A percentile compares a stretch with the other conserved stretches of the same genome.
phyloP scores from a whole-genome alignment of 1,140 invertebrate genomes.

The Eumaeus atala region DNA sequence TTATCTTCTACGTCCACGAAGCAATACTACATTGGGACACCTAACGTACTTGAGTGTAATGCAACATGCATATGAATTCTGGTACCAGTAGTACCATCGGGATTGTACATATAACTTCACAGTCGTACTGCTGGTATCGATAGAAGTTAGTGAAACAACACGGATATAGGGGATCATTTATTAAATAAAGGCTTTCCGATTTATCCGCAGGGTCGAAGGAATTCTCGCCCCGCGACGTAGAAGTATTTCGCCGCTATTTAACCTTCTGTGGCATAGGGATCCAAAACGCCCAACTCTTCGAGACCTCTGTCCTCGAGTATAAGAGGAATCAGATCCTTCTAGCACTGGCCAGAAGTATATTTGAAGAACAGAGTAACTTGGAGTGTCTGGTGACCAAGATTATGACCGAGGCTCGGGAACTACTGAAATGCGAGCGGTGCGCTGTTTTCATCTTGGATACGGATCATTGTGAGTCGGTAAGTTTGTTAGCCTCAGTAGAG shows the following conservation, averaged over 20 bases:
- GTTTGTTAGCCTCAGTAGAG: conserved; percentile 23
- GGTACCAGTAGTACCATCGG: no score
- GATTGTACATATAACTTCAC: no score
- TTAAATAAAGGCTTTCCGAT: neutral
- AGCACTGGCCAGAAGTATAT: conserved; percentile 90
- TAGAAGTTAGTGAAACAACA: no score
- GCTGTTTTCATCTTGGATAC: conserved; percentile 91
- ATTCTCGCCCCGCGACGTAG: conserved; percentile 92
- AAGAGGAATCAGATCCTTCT: conserved; percentile 93
- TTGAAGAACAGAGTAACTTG: conserved; percentile 93
- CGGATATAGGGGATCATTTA: no score
- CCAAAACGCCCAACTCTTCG: conserved; percentile 97
- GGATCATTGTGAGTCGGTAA: conserved; percentile 89
- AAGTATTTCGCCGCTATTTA: conserved; percentile 90
- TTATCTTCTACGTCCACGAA: no score
- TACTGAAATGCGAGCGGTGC: conserved; percentile 94
- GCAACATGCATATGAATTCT: no score
- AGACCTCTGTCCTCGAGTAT: conserved; percentile 94
- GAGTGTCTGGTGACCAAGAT: conserved; percentile 96
- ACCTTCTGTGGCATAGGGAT: conserved; percentile 98
- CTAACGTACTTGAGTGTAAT: no score
- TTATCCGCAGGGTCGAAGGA: conserved; percentile 78
- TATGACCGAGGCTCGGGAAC: conserved; percentile 94
- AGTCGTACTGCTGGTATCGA: no score
- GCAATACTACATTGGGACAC: no score